These are phyloP conservation scores for Antidorcas marsupialis DNA, from an alignment of 2,113 vertebrate genomes.

Conservation along the genomic window DNA sequence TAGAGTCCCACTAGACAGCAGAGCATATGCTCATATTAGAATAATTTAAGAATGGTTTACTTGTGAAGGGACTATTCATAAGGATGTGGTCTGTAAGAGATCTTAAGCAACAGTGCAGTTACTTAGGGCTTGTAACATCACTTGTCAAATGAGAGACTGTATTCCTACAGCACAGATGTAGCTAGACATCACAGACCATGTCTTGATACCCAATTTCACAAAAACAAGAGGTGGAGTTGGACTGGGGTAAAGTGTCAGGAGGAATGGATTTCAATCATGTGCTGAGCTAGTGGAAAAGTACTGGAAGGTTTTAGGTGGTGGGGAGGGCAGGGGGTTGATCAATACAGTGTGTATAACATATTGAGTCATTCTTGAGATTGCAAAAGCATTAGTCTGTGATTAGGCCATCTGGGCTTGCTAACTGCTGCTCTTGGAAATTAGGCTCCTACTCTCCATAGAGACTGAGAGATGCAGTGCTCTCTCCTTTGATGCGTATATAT, in stretches of 20 bases:
- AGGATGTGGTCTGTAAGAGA: neutral
- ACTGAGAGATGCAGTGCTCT: neutral
- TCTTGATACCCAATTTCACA: neutral
- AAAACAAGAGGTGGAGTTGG: neutral
- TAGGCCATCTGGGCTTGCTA: neutral
- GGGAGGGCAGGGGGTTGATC: neutral
- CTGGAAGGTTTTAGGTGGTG: neutral
- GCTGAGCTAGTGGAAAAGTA: neutral
- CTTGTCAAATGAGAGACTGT: neutral
- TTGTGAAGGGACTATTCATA: neutral
- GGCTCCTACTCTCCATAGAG: neutral
- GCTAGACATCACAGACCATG: neutral
- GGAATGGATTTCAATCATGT: neutral
- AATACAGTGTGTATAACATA: neutral
- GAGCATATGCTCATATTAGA: neutral
- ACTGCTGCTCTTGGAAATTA: neutral
- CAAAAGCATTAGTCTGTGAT: neutral
- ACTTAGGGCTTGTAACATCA: neutral
- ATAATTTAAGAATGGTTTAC: neutral
- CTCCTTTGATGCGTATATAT: accelerated
- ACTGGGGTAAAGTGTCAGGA: neutral
- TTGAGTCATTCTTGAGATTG: neutral
- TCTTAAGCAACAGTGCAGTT: neutral
- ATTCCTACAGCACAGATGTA: neutral
- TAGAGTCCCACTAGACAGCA: neutral